Evolutionary conservation across 2,888 invertebrate species (phyloP).

Genomic region (Mechanitis mazaeus): DNA sequence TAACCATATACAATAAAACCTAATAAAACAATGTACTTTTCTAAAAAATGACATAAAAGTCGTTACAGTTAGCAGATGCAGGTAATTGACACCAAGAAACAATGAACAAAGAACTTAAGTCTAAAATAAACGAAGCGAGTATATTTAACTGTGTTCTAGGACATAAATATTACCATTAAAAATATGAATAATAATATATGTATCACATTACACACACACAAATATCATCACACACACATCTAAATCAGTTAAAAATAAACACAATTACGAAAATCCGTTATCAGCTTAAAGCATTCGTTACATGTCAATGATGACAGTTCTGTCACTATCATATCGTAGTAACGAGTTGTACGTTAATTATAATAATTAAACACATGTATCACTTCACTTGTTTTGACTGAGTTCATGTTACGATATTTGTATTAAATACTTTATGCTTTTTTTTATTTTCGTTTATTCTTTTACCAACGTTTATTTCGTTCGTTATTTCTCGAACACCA

Average conservation of each 20-base stretch:
- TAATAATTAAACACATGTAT: conserved; percentile 25
- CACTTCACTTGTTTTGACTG: conserved; percentile 11
- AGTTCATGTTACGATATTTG: neutral
- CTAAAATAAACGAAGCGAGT: neutral
- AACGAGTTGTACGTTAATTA: conserved; percentile 19
- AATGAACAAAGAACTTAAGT: neutral
- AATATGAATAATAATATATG: no score
- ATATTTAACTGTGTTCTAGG: neutral
- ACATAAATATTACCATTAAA: no score
- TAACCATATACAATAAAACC: neutral
- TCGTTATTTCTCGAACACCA: no score
- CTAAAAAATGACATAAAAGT: no score
- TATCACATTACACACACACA: neutral
- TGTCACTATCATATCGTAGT: conserved; percentile 9
- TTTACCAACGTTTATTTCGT: no score
- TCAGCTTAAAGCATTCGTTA: neutral
- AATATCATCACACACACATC: neutral
- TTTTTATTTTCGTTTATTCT: no score
- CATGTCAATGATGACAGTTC: conserved; percentile 3
- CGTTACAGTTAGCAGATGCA: neutral
- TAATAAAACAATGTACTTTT: neutral
- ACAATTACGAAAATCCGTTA: conserved; percentile 5
- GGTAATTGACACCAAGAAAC: conserved; percentile 1
- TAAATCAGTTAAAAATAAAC: conserved; percentile 1
- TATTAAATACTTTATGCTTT: neutral